A percentile compares a stretch with the other conserved stretches of the same genome.
Evolutionary conservation across 1,140 invertebrate genomes (phyloP).

Genomic region (Dermatophagoides farinae): DNA sequence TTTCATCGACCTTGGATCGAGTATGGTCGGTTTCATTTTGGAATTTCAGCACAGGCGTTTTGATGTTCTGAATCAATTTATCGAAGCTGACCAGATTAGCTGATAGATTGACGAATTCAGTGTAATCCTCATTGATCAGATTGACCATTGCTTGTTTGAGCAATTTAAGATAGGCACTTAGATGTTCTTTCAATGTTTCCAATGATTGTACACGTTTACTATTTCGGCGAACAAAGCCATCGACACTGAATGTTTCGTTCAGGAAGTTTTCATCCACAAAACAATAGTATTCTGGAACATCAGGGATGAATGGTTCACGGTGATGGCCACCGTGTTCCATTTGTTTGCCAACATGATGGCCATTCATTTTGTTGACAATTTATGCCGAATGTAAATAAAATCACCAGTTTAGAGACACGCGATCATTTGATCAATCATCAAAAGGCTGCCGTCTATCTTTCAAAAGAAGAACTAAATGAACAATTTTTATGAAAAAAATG

Average conservation of each 20-base stretch:
- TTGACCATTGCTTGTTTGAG: slow-evolving; percentile 80
- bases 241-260: slow-evolving; percentile 56
- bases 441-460: too few species aligned
- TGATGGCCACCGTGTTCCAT: too few species aligned
- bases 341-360: too few species aligned
- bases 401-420: too few species aligned
- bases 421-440: too few species aligned
- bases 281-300: slow-evolving; percentile 2
- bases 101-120: slow-evolving; percentile 86
- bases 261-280: slow-evolving; percentile 14
- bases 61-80: slow-evolving; percentile 55
- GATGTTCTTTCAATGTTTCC: slow-evolving; percentile 69
- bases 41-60: slow-evolving; percentile 49
- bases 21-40: slow-evolving; percentile 44
- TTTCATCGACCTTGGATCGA: neutral
- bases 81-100: slow-evolving; percentile 78
- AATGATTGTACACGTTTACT: slow-evolving; percentile 47
- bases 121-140: slow-evolving; percentile 89
- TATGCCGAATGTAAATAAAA: too few species aligned
- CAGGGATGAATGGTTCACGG: neutral
- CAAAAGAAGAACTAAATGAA: neutral
- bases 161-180: slow-evolving; percentile 69
- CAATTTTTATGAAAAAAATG: neutral
- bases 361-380: too few species aligned
- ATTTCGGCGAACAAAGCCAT: slow-evolving; percentile 67